Percentiles rank a stretch among this genome's conserved stretches.
phyloP scores from a whole-genome alignment of 2,113 vertebrate species.

The Astur gentilis region DNA sequence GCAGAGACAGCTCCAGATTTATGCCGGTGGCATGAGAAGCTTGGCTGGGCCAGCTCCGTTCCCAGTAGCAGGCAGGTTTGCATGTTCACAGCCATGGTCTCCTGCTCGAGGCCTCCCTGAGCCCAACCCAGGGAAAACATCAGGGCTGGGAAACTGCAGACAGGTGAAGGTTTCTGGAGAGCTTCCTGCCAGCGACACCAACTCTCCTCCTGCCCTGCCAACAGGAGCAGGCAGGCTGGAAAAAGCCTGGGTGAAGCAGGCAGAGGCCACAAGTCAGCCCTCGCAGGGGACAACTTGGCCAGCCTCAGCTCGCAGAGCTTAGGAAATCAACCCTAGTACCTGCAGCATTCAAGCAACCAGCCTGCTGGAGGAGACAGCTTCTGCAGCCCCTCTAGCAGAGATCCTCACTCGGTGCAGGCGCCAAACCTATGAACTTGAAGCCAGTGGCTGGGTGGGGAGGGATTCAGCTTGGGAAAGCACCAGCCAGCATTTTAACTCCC shows the following conservation, averaged over 20 bases:
- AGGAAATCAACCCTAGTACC: neutral
- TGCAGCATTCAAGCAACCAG: neutral
- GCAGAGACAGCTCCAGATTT: neutral
- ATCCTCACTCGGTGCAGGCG: fast-evolving
- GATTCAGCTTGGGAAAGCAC: neutral
- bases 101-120: neutral
- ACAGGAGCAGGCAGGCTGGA: neutral
- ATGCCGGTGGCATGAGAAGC: neutral
- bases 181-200: neutral
- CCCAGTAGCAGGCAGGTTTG: neutral
- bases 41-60: neutral
- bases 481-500: neutral
- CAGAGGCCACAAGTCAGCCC: neutral
- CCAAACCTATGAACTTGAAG: neutral
- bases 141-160: neutral
- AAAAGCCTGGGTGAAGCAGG: neutral
- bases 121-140: neutral
- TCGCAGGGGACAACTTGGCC: fast-evolving
- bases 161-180: neutral
- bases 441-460: neutral
- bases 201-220: fast-evolving
- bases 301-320: neutral
- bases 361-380: neutral
- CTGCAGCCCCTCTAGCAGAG: neutral
- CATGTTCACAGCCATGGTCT: fast-evolving